Conservation (phyloP, 2,113 vertebrate genomes). For the Choloepus hoffmanni region DNA sequence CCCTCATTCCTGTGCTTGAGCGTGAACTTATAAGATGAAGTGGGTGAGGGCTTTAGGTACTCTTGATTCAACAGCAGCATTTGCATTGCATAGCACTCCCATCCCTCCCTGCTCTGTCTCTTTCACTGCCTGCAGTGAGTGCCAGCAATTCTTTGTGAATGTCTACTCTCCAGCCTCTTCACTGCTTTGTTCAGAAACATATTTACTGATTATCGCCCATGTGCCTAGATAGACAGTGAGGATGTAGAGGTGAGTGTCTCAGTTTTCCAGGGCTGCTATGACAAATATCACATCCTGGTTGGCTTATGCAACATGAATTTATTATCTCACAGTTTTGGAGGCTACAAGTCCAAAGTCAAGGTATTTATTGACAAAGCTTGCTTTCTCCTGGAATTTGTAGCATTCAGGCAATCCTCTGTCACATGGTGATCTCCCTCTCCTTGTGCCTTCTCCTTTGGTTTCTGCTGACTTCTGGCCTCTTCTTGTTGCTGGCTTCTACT, state of each 20-base stretch:
- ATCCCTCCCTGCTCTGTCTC: background rate
- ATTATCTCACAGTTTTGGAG: no score
- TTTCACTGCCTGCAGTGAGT: background rate
- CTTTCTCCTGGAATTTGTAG: no score
- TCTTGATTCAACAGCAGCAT: background rate
- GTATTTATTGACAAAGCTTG: no score
- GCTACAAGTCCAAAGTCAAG: no score
- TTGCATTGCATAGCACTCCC: background rate
- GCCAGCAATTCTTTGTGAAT: background rate
- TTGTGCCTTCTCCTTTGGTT: no score
- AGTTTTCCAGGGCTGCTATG: no score
- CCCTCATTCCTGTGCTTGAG: background rate
- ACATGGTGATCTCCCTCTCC: no score
- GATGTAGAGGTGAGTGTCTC: background rate
- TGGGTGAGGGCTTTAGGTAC: background rate
- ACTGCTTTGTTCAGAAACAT: constrained; percentile 1
- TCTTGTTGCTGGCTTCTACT: no score
- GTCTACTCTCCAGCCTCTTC: background rate
- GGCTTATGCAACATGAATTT: no score
- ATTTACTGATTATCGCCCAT: background rate
- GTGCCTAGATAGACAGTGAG: background rate
- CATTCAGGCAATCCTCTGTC: no score
- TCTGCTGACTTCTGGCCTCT: no score
- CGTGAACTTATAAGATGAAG: background rate
- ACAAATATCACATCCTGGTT: no score